A percentile compares a stretch with the other conserved stretches of the same genome.
phyloP scores from a whole-genome alignment of 2,797 vertebrate genomes.

The Jordanella pulchra region DNA sequence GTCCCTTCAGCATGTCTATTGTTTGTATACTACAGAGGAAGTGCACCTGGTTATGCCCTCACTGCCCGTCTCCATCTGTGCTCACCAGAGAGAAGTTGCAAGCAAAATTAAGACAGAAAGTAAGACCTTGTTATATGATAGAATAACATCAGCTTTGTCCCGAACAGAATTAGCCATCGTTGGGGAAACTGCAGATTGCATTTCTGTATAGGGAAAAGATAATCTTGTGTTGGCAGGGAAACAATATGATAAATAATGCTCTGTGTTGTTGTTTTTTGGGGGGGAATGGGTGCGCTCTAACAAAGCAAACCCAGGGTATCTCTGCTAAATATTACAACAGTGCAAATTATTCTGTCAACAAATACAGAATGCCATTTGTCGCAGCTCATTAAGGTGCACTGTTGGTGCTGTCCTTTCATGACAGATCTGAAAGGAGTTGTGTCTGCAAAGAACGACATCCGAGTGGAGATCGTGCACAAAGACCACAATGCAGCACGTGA shows the following conservation, averaged over 20 bases:
- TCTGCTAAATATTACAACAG: slow-evolving; percentile 59
- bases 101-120: slow-evolving; percentile 90
- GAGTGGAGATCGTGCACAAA: slow-evolving; percentile 97
- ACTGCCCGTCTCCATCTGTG: slow-evolving; percentile 87
- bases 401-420: slow-evolving; percentile 47
- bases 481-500: slow-evolving; percentile 91
- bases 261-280: slow-evolving; percentile 49
- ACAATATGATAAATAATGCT: slow-evolving; percentile 63
- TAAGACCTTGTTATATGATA: slow-evolving; percentile 83
- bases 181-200: slow-evolving; percentile 65
- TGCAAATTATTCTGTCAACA: slow-evolving; percentile 57
- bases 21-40: slow-evolving; percentile 86
- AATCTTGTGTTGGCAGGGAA: slow-evolving; percentile 63
- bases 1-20: slow-evolving; percentile 84
- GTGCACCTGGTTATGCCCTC: slow-evolving; percentile 88
- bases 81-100: slow-evolving; percentile 88
- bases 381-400: slow-evolving; percentile 44
- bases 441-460: slow-evolving; percentile 96
- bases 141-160: slow-evolving; percentile 73
- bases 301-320: slow-evolving; percentile 48
- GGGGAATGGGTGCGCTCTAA: slow-evolving; percentile 44
- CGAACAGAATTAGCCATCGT: slow-evolving; percentile 64
- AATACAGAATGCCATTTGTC: slow-evolving; percentile 50
- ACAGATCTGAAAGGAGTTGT: slow-evolving; percentile 96
- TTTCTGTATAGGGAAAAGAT: slow-evolving; percentile 62